These are phyloP conservation scores for Sitodiplosis mosellana DNA, from an alignment of 1,140 invertebrate species.

Conservation along the genomic window DNA sequence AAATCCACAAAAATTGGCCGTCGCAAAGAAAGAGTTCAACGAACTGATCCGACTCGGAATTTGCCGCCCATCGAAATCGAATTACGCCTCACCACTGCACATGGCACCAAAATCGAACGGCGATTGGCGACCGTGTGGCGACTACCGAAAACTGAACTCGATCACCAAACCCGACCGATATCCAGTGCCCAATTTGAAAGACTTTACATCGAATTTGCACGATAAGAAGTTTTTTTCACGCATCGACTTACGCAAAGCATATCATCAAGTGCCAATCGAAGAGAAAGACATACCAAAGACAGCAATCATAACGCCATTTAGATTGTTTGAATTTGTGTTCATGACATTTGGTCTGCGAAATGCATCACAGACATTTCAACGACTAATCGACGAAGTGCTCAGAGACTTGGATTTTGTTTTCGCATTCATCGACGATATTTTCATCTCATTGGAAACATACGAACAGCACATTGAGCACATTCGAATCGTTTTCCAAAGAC, in stretches of 20 bases:
- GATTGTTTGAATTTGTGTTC: conserved; percentile 19
- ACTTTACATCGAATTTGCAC: conserved; percentile 14
- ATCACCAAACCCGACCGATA: conserved; percentile 7
- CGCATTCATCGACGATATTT: conserved; percentile 3
- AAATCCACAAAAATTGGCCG: too few relatives aligned
- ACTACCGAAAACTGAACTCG: conserved; percentile 24
- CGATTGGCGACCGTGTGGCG: conserved; percentile 15
- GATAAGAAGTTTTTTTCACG: conserved; percentile 17
- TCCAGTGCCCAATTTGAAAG: conserved; percentile 11
- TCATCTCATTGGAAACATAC: too few relatives aligned
- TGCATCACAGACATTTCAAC: not conserved
- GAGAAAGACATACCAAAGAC: conserved; percentile 16
- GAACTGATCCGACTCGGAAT: too few relatives aligned
- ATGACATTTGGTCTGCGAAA: conserved; percentile 23
- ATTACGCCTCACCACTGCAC: too few relatives aligned
- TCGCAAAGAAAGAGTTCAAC: too few relatives aligned
- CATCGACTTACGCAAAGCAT: conserved; percentile 24
- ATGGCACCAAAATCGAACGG: conserved; percentile 25
- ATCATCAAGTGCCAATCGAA: conserved; percentile 3
- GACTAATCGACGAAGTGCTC: not conserved
- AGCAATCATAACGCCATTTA: conserved; percentile 15
- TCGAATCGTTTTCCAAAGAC: too few relatives aligned
- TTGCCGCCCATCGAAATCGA: too few relatives aligned
- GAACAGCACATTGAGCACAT: too few relatives aligned
- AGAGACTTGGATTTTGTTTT: conserved; percentile 13